These are phyloP conservation scores for Neolamprologus caudopunctatus DNA, from an alignment of 2,113 vertebrate species.

Conservation along the genomic window DNA sequence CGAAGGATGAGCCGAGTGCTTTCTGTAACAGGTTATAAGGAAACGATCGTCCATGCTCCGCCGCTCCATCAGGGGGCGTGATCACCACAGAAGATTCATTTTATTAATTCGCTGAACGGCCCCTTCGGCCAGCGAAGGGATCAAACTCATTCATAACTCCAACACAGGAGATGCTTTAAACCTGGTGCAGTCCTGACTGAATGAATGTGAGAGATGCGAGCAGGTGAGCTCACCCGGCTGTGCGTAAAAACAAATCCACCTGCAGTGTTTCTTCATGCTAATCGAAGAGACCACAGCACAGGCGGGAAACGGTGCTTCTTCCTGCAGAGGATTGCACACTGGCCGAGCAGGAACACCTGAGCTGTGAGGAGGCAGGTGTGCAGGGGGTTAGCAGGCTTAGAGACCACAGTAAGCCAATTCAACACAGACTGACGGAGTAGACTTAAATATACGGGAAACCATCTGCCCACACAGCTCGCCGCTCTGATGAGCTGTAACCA, in stretches of 20 bases:
- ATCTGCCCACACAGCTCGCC: background rate
- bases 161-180: background rate
- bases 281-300: background rate
- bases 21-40: background rate
- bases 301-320: accelerated
- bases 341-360: background rate
- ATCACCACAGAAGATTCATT: background rate
- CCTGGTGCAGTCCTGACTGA: background rate
- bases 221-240: background rate
- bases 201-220: background rate
- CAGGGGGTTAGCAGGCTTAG: constrained; percentile 1
- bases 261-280: background rate
- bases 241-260: background rate
- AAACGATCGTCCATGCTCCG: background rate
- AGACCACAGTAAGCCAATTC: constrained; percentile 34
- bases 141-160: background rate
- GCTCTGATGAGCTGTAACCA: background rate
- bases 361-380: background rate
- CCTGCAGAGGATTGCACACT: background rate
- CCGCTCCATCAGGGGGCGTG: background rate
- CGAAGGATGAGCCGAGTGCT: background rate
- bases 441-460: background rate
- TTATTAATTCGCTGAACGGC: background rate
- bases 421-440: background rate
- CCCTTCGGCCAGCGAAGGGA: accelerated